Conservation (phyloP, 2,797 vertebrate species). For the Poecilia picta region DNA sequence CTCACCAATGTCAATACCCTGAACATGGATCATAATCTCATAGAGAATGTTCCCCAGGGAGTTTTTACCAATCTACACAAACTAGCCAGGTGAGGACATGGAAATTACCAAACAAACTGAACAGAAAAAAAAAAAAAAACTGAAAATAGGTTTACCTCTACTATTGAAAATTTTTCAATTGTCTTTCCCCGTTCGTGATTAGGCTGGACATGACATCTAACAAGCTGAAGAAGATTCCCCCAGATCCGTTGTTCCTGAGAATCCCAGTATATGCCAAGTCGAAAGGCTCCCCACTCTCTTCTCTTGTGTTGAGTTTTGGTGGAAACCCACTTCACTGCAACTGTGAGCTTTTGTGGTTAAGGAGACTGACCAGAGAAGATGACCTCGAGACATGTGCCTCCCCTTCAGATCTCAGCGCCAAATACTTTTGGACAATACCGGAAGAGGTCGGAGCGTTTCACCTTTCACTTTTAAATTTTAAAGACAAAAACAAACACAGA, state of each 20-base stretch:
- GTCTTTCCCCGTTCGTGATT: background rate
- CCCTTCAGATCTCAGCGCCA: slow-evolving; percentile 84
- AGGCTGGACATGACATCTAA: slow-evolving; percentile 93
- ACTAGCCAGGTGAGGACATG: slow-evolving; percentile 75
- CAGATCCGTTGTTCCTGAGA: slow-evolving; percentile 87
- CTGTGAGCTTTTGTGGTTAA: slow-evolving; percentile 90
- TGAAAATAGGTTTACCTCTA: background rate
- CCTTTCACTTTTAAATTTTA: background rate
- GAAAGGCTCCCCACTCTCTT: slow-evolving; percentile 83
- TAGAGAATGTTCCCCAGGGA: slow-evolving; percentile 88
- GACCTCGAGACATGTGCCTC: slow-evolving; percentile 93
- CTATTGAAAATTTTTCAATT: background rate
- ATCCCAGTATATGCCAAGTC: slow-evolving; percentile 89
- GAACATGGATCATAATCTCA: slow-evolving; percentile 91
- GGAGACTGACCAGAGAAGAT: slow-evolving; percentile 87
- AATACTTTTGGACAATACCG: slow-evolving; percentile 91
- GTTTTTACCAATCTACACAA: slow-evolving; percentile 91
- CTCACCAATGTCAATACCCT: slow-evolving; percentile 89
- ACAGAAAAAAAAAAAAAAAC: background rate
- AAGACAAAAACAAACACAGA: background rate
- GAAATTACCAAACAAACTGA: background rate
- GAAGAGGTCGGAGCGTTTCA: slow-evolving; percentile 73
- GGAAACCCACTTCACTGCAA: slow-evolving; percentile 92
- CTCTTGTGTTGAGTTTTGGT: slow-evolving; percentile 88
- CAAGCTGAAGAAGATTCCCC: slow-evolving; percentile 91